Evolutionary conservation across 2,888 invertebrate species (phyloP), one percentile per base, ranked within the genome.

Genomic region (Sesia apiformis): DNA sequence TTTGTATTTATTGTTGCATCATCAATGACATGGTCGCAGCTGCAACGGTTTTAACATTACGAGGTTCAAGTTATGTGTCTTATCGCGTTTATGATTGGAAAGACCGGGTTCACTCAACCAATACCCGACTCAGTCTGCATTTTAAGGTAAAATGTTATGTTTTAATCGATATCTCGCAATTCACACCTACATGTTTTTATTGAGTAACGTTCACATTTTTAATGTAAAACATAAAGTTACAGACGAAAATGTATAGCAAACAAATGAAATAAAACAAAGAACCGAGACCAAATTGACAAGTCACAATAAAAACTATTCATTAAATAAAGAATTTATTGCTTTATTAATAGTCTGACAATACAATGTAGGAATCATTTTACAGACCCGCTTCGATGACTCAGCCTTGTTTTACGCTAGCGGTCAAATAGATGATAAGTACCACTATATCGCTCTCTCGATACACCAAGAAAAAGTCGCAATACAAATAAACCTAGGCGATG

Each of bases 31-130:
- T 58, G 51, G 60, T 62, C 75, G 56, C 84, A 97, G 97, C 95
- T 78, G 94, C 96, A 41, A 97, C 97, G 3, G 92, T 95, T 58
- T 90, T 97, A 60, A 97, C 97, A 1, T 86, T 98, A 39, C 92
- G 96, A 59, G 97, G 97, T 0, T 97, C 97, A 50, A 97, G 97
- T 55, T 97, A 96, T 87, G 94, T 98, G 39, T 96, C 96, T 0
- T 98, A 97, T 81, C 92, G 96, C 56, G 95, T 97, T 52, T 97
- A 97, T 80, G 96, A 97, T 70, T 97, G 96, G 95, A 96, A 96
- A 78, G 96, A 97, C 77, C 92, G 96, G 56, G 96, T 97, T 7
- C 97, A 97, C 75, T 96, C 96, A 0, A 94, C 96, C 51, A 93
- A 93, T 51, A 97, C 96, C 58, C 91, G 96, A 67, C 95, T 98